Evolutionary conservation across 2,113 vertebrate genomes (phyloP), one percentile per base, ranked within the genome.

Genomic region (Neotragus pygmaeus): DNA sequence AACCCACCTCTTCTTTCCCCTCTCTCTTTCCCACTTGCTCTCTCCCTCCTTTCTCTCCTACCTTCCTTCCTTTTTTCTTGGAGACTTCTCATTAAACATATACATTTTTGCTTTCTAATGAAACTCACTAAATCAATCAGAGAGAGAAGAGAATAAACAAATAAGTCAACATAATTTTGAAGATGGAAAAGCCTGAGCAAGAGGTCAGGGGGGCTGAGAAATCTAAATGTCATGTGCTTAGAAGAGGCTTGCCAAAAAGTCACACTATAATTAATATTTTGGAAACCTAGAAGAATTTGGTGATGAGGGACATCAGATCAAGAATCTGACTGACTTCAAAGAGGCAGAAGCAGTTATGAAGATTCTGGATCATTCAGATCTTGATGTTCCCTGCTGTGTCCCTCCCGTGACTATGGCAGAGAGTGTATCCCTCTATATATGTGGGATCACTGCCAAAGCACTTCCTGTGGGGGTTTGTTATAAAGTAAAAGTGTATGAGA

Each of bases 311-410:
- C 45, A 13, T 15, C 19, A 45, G 21, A 21, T 62, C 10, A 99
- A 99, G 98, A 99, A 99, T 97, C 97, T 99, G 86, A 99, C 99
- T 1, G 99, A 99, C 36, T 97, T 99, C 36, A 99, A 99, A 97
- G 96, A 95, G 64, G 99, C 99, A 99, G 98, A 99, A 51, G 99
- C 98, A 0, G 99, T 99, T 96, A 99, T 99, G 99, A 98, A 98
- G 77, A 99, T 99, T 0, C 98, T 99, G 17, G 99, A 99, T 97
- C 99, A 99, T 98, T 98, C 99, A 91, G 99, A 99, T 96, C 98
- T 99, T 95, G 99, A 99, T 0, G 99, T 99, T 33, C 99, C 99
- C 0, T 99, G 98, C 97, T 99, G 99, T 81, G 96, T 98, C 14
- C 96, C 93, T 19, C 99, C 99, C 4, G 99, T 99, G 91, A 99